phyloP scores from a whole-genome alignment of 2,113 vertebrate species.

The Heptranchias perlo region DNA sequence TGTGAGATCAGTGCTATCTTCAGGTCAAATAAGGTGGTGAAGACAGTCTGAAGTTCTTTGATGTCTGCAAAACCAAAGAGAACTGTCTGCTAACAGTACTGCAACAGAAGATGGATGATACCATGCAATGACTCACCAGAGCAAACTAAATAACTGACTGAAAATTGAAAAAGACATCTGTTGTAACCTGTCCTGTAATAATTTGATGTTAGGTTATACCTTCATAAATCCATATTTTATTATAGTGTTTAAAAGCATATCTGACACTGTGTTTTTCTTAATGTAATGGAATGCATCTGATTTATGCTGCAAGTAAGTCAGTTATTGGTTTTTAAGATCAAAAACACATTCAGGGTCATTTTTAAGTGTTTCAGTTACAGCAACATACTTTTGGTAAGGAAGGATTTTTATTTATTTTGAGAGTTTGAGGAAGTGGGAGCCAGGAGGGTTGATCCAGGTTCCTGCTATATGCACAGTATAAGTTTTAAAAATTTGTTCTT shows the following conservation, averaged over 20 bases:
- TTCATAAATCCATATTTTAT: background rate
- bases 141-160: background rate
- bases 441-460: background rate
- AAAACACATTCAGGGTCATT: background rate
- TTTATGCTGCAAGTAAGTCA: background rate
- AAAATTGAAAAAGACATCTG: background rate
- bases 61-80: background rate
- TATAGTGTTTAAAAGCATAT: background rate
- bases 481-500: background rate
- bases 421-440: background rate
- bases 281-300: background rate
- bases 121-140: background rate
- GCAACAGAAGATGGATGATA: background rate
- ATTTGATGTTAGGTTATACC: background rate
- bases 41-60: too few species aligned
- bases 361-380: background rate
- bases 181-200: background rate
- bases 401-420: background rate
- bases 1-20: too few species aligned
- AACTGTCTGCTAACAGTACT: background rate
- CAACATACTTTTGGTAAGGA: background rate
- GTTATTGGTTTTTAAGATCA: background rate
- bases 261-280: background rate
- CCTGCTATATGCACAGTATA: background rate
- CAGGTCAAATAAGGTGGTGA: too few species aligned